Percentiles rank a stretch among this genome's conserved stretches.
These are phyloP conservation scores for Cotesia congregata DNA, from an alignment of 2,888 invertebrate species.

Conservation along the genomic window DNA sequence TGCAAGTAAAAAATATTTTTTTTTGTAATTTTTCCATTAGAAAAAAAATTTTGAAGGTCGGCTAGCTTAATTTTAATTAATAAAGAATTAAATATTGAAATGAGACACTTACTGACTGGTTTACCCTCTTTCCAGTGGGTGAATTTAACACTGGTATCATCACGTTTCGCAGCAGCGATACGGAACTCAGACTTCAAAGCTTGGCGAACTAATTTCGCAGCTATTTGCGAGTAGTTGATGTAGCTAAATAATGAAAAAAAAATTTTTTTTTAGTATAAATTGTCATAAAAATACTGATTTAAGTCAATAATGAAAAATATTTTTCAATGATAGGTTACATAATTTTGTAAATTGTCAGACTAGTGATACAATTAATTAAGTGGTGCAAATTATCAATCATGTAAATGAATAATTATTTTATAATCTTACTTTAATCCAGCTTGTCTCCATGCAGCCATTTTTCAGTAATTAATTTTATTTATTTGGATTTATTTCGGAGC, in stretches of 20 bases:
- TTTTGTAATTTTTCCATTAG: no score
- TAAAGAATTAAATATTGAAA: constrained; percentile 31
- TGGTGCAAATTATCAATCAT: constrained; percentile 7
- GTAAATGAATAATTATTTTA: constrained; percentile 14
- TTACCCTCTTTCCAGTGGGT: constrained; percentile 93
- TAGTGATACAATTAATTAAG: background rate
- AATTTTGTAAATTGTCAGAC: constrained; percentile 38
- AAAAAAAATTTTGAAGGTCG: background rate
- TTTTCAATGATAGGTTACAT: constrained; percentile 46
- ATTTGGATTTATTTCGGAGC: constrained; percentile 23
- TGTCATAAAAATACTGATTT: background rate
- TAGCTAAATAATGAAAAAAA: constrained; percentile 78
- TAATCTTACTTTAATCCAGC: constrained; percentile 84
- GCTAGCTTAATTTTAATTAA: background rate
- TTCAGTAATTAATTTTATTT: constrained; percentile 60
- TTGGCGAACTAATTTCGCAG: constrained; percentile 85
- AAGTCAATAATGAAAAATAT: background rate
- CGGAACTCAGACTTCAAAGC: constrained; percentile 84
- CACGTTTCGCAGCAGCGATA: constrained; percentile 82
- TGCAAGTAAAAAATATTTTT: no score
- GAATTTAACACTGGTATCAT: constrained; percentile 82
- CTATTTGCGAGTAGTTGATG: constrained; percentile 95
- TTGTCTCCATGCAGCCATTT: constrained; percentile 87
- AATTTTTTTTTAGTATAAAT: constrained; percentile 1
- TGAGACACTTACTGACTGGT: constrained; percentile 80